Conservation (phyloP, 2,888 invertebrate genomes). For the Lasioglossum oenotherae region DNA sequence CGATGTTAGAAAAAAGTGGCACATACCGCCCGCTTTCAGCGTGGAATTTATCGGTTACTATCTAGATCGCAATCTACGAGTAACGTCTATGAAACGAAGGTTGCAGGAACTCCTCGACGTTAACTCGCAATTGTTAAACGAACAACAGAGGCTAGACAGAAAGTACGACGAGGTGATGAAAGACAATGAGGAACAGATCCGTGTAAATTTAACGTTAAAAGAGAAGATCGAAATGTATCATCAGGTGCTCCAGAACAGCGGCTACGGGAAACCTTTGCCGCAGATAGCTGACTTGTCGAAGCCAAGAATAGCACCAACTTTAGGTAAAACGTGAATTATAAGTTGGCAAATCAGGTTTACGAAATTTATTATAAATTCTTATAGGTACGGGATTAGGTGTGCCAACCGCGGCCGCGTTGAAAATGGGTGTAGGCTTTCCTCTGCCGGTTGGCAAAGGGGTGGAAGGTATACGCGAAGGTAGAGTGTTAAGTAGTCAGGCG, state of each 20-base stretch:
- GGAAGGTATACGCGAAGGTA: constrained; percentile 89
- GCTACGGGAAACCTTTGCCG: constrained; percentile 81
- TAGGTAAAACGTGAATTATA: constrained; percentile 72
- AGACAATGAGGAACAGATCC: constrained; percentile 88
- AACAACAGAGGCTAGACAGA: constrained; percentile 90
- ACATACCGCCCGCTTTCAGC: constrained; percentile 96
- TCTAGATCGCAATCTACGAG: constrained; percentile 93
- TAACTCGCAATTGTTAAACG: constrained; percentile 90
- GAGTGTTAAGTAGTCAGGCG: constrained; percentile 85
- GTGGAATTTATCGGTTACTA: constrained; percentile 98
- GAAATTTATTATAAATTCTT: constrained; percentile 28
- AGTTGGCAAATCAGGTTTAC: not conserved
- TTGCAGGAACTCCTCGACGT: constrained; percentile 90
- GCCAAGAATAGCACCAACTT: constrained; percentile 77
- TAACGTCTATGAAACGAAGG: constrained; percentile 91
- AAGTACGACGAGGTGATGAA: constrained; percentile 92
- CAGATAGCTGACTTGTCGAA: constrained; percentile 77
- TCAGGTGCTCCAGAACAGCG: constrained; percentile 77
- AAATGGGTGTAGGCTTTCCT: constrained; percentile 95
- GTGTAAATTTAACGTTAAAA: constrained; percentile 87
- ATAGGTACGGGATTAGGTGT: constrained; percentile 86
- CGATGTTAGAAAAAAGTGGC: constrained; percentile 96
- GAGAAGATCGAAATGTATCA: constrained; percentile 85
- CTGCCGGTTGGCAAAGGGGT: constrained; percentile 89
- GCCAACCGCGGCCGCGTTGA: constrained; percentile 93